These are phyloP conservation scores for Oncorhynchus keta DNA, from an alignment of 2,113 vertebrate genomes.

Conservation along the genomic window DNA sequence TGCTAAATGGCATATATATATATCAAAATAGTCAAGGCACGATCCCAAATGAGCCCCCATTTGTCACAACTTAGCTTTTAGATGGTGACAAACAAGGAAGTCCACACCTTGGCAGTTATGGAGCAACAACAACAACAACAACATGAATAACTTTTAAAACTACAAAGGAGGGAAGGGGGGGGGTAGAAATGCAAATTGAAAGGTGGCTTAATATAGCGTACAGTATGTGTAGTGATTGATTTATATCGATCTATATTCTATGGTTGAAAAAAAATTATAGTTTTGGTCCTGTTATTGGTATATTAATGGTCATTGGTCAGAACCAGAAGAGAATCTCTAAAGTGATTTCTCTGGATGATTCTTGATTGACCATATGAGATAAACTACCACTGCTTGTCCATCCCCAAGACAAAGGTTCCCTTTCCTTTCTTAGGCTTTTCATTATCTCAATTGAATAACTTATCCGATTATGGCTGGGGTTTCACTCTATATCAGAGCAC, in stretches of 20 bases:
- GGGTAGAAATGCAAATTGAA: no score
- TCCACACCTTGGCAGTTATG: no score
- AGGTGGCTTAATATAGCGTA: no score
- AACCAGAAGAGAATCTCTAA: constrained; percentile 74
- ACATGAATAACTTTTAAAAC: no score
- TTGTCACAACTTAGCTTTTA: no score
- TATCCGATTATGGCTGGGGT: constrained; percentile 56
- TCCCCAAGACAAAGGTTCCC: constrained; percentile 78
- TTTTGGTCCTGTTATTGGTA: constrained; percentile 70
- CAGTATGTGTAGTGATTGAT: neutral
- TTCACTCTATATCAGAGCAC: constrained; percentile 44
- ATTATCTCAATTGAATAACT: constrained; percentile 81
- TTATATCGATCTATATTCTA: constrained; percentile 75
- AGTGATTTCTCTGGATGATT: constrained; percentile 72
- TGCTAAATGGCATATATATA: no score
- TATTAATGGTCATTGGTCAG: constrained; percentile 72
- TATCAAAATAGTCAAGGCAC: no score
- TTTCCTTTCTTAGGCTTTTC: constrained; percentile 64
- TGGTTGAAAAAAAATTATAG: constrained; percentile 78
- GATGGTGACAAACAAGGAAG: no score
- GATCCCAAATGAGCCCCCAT: no score
- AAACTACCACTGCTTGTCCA: constrained; percentile 44
- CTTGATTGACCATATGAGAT: constrained; percentile 81
- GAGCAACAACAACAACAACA: no score
- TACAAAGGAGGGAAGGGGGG: no score